Evolutionary conservation across 2,113 vertebrate species (phyloP).

Genomic region (Prunella himalayana): DNA sequence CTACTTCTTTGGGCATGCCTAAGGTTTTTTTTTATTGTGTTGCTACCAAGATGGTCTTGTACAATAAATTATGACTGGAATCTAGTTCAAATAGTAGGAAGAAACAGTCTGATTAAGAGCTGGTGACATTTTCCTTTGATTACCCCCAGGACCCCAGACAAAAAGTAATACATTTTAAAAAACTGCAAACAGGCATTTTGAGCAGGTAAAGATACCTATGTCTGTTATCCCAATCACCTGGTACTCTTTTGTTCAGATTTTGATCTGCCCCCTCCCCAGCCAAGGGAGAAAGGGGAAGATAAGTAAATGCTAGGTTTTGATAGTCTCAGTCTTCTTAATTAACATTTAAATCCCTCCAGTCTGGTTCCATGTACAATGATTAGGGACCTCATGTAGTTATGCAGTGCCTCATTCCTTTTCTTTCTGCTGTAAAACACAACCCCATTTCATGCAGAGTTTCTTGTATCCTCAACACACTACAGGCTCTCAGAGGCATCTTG

Average conservation of each 20-base stretch:
- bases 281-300: neutral
- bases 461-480: neutral
- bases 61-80: neutral
- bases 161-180: neutral
- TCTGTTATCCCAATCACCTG: neutral
- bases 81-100: neutral
- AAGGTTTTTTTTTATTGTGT: neutral
- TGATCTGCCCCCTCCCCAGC: neutral
- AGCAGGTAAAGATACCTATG: fast-evolving
- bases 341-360: neutral
- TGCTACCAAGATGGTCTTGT: neutral
- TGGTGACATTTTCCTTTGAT: neutral
- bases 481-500: neutral
- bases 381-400: neutral
- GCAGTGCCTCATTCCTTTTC: neutral
- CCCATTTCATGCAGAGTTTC: neutral
- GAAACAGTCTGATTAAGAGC: neutral
- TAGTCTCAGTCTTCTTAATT: neutral
- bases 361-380: neutral
- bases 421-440: neutral
- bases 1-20: neutral
- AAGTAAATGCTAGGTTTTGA: neutral
- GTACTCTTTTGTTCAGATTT: neutral
- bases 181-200: neutral
- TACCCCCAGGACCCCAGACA: neutral